Percentiles rank a stretch among this genome's conserved stretches.
Conservation (phyloP, 2,888 invertebrate species). For the Athetis lepigone region DNA sequence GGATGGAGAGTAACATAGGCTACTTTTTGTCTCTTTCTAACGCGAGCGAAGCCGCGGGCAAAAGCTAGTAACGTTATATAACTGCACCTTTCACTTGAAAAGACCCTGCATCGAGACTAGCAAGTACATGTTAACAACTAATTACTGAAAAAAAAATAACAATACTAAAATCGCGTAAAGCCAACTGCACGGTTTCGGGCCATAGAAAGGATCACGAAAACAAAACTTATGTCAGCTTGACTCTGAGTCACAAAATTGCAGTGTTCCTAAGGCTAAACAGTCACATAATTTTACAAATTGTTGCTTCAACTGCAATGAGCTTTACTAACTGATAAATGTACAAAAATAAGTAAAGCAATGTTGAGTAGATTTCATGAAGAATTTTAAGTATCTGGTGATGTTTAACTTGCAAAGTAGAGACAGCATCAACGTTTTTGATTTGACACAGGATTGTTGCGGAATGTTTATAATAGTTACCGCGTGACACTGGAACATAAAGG, state of each 20-base stretch:
- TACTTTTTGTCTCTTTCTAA: too few relatives aligned
- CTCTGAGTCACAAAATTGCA: slow-evolving; percentile 19
- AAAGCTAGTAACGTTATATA: too few relatives aligned
- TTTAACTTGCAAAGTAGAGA: background rate
- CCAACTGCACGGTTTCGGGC: background rate
- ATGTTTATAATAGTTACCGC: too few relatives aligned
- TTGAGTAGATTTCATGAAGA: background rate
- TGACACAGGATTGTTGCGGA: too few relatives aligned
- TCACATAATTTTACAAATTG: slow-evolving; percentile 5
- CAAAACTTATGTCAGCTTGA: slow-evolving; percentile 20
- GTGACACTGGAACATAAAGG: too few relatives aligned
- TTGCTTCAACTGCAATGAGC: slow-evolving; percentile 16
- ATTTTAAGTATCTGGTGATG: background rate
- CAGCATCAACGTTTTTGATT: background rate
- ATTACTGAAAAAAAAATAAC: too few relatives aligned
- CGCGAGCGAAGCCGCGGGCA: too few relatives aligned
- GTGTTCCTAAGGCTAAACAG: slow-evolving; percentile 13
- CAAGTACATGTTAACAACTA: background rate
- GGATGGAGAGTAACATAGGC: too few relatives aligned
- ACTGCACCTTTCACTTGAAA: too few relatives aligned
- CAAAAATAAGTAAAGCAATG: background rate
- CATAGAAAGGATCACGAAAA: slow-evolving; percentile 17
- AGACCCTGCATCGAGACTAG: background rate
- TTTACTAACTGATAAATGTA: slow-evolving; percentile 21
- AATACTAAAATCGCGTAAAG: background rate